Conservation (phyloP, 2,113 vertebrate genomes). For the Leptobrachium ailaonicum region DNA sequence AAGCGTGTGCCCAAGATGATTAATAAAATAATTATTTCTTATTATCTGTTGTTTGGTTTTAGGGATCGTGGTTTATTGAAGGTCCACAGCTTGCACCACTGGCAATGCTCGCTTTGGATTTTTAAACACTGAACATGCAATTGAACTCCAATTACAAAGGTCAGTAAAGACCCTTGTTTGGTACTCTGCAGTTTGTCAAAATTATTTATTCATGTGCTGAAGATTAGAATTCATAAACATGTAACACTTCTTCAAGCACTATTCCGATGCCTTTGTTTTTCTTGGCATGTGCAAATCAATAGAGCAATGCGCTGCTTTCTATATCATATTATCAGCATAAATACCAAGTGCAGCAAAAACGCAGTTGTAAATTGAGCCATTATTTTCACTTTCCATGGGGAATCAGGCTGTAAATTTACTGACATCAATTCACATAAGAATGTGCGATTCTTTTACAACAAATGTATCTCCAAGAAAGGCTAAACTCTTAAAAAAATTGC, state of each 20-base stretch:
- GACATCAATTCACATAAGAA: constrained; percentile 35
- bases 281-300: constrained; percentile 67
- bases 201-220: constrained; percentile 81
- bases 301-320: constrained; percentile 58
- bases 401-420: constrained; percentile 21
- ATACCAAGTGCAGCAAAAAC: constrained; percentile 54
- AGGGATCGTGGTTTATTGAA: constrained; percentile 48
- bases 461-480: constrained; percentile 39
- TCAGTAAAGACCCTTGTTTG: constrained; percentile 66
- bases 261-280: constrained; percentile 68
- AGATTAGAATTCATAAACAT: constrained; percentile 81
- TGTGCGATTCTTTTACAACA: constrained; percentile 31
- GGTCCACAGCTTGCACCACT: constrained; percentile 50
- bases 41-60: constrained; percentile 65
- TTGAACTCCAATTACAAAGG: constrained; percentile 77
- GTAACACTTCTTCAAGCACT: constrained; percentile 68
- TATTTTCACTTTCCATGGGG: constrained; percentile 34
- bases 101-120: constrained; percentile 57
- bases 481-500: constrained; percentile 39
- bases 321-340: constrained; percentile 61
- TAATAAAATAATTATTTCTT: constrained; percentile 72
- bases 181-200: constrained; percentile 78
- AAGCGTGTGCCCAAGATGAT: constrained; percentile 62
- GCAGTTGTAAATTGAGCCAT: constrained; percentile 41
- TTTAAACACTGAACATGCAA: constrained; percentile 62